Evolutionary conservation across 2,113 vertebrate genomes (phyloP).

Genomic region (Myiopsitta monachus): DNA sequence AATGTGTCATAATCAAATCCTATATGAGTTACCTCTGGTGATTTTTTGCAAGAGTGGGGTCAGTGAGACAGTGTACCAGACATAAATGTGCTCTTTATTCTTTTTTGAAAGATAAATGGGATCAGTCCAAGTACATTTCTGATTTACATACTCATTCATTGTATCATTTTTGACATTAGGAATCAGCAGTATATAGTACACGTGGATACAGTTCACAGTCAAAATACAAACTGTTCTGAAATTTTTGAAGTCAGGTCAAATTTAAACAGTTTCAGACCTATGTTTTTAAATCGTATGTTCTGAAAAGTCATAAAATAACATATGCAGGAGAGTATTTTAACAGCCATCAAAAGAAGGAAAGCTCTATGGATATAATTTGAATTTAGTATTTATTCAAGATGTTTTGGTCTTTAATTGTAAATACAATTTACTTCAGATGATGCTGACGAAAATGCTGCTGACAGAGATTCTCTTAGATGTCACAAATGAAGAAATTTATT

Average conservation of each 20-base stretch:
- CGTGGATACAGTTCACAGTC: not conserved
- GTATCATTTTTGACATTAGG: not conserved
- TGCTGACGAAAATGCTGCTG: slow-evolving; percentile 94
- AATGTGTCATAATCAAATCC: not conserved
- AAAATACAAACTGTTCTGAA: not conserved
- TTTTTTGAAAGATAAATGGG: not conserved
- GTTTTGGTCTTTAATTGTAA: not conserved
- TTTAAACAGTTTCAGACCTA: not conserved
- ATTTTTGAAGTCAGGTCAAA: not conserved
- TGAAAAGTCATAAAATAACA: not conserved
- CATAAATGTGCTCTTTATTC: not conserved
- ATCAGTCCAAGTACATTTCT: not conserved
- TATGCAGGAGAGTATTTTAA: not conserved
- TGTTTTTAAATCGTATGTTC: not conserved
- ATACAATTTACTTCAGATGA: slow-evolving; percentile 78
- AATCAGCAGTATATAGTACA: not conserved
- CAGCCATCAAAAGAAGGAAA: not conserved
- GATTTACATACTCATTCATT: not conserved
- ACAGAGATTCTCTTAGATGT: slow-evolving; percentile 97
- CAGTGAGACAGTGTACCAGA: not conserved
- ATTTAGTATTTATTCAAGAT: not conserved
- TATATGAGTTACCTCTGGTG: not conserved
- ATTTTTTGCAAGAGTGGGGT: not conserved
- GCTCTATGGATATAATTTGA: not conserved
- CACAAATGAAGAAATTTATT: slow-evolving; percentile 96